These are phyloP conservation scores for Eulemur rubriventer DNA, from an alignment of 2,797 vertebrate species.

Conservation along the genomic window DNA sequence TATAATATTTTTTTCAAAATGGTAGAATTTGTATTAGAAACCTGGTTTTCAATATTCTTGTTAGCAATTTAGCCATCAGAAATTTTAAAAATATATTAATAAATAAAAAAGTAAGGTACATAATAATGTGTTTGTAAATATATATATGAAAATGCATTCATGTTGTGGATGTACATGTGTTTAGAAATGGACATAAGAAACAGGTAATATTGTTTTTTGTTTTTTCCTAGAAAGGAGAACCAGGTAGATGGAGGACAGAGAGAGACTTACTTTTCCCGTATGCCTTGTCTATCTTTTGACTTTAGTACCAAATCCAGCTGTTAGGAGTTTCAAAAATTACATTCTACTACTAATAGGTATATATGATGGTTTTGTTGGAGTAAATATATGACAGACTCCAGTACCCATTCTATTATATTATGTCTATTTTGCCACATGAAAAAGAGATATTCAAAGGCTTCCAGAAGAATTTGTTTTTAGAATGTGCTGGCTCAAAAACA, in stretches of 20 bases:
- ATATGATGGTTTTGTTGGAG: not conserved
- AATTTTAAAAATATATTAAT: not conserved
- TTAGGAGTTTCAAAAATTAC: not conserved
- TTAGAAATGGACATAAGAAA: not conserved
- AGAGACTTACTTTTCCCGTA: not conserved
- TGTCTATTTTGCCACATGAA: not conserved
- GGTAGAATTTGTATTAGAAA: conserved; percentile 28
- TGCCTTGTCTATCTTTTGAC: not conserved
- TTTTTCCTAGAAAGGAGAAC: not conserved
- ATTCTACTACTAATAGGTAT: not conserved
- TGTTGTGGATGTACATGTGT: not conserved
- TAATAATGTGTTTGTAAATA: not conserved
- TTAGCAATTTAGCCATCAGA: not conserved
- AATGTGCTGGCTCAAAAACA: not conserved
- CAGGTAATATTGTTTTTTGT: not conserved
- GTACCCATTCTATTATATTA: not conserved
- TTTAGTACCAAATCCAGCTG: not conserved
- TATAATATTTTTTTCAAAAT: not conserved
- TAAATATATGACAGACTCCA: not conserved
- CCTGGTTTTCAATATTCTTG: not conserved
- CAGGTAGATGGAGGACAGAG: not conserved
- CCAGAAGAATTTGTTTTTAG: conserved; percentile 6
- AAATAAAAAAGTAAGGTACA: not conserved
- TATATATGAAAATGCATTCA: not conserved
- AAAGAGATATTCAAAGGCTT: not conserved